Evolutionary conservation across 2,888 invertebrate genomes (phyloP), one percentile per base, ranked within the genome.

Genomic region (Drosophila borborema): DNA sequence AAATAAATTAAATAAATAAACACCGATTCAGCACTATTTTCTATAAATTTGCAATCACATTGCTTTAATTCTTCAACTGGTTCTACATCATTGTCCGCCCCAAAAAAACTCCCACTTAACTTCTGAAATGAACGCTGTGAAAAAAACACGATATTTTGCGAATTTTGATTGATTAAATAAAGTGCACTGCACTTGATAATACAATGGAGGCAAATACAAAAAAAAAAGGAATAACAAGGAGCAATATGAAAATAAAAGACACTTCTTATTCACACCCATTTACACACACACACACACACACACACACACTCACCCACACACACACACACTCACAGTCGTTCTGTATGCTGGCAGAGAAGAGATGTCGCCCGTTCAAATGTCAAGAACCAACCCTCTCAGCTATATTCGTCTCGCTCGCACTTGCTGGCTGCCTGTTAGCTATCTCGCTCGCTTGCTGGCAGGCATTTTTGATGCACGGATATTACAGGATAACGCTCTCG

Each of bases 341-440:
- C 18, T 72, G 71, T 71, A 53, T 69, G 41, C 69, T 68, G 72
- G 78, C 76, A 76, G 62, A 74, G 81, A 65, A 88, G 89, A 85
- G 86, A 85, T 86, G 86, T 91, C 91, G 88, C 84, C 81, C 91
- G 91, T 91, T 91, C 91, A 91, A 91, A 91, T 80, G 90, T 91
- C 92, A 91, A 91, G 92, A 91, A 90, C 91, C 92, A 91, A 91
- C 90, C 83, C 82, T 77, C 78, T 74, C 64, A 61, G 68, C 81
- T 64, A 74, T 73, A 65, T 61, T 85, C 54, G 75, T 72, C 77
- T 61, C 69, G 58, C 68, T 79, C 63, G 64, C 78, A 64, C 74
- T 3, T 9, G 40, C 40, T 54, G 28, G 18, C 55, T 28, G 12
- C 14, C 12, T 20, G 60, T 31, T 2, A 18, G 63, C 60, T 18